Evolutionary conservation across 1,140 invertebrate genomes (phyloP).

Genomic region (Microplitis demolitor): DNA sequence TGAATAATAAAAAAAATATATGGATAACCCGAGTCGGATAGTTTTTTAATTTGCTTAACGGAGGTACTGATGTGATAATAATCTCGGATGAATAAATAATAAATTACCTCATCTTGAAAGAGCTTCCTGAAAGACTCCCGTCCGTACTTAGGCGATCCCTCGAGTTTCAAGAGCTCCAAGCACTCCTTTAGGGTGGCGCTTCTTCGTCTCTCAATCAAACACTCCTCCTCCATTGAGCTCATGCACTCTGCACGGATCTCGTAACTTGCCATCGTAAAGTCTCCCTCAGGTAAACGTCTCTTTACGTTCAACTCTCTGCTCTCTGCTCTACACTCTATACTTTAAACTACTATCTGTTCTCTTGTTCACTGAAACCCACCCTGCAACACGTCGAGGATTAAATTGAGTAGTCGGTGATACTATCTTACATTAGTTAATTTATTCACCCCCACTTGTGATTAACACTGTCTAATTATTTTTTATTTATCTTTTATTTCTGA

Average conservation of each 20-base stretch:
- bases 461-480: too few species aligned
- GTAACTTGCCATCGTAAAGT: constrained; percentile 30
- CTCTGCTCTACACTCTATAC: too few species aligned
- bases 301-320: not conserved
- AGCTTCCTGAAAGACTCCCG: constrained; percentile 68
- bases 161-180: constrained; percentile 66
- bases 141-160: constrained; percentile 62
- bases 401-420: too few species aligned
- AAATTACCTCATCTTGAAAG: constrained; percentile 70
- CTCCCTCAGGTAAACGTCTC: constrained; percentile 9
- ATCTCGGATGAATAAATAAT: constrained; percentile 13
- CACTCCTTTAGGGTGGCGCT: constrained; percentile 66
- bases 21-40: not conserved
- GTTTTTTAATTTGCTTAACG: not conserved
- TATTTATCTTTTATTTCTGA: too few species aligned
- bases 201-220: constrained; percentile 65
- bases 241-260: constrained; percentile 43
- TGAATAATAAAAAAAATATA: not conserved
- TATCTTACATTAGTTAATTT: too few species aligned
- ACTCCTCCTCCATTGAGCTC: constrained; percentile 72
- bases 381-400: too few species aligned
- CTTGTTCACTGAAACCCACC: not conserved
- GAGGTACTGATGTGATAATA: not conserved
- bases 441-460: too few species aligned
- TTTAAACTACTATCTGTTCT: not conserved